phyloP scores from a whole-genome alignment of 1,140 invertebrate genomes.

The Cardiocondyla obscurior region DNA sequence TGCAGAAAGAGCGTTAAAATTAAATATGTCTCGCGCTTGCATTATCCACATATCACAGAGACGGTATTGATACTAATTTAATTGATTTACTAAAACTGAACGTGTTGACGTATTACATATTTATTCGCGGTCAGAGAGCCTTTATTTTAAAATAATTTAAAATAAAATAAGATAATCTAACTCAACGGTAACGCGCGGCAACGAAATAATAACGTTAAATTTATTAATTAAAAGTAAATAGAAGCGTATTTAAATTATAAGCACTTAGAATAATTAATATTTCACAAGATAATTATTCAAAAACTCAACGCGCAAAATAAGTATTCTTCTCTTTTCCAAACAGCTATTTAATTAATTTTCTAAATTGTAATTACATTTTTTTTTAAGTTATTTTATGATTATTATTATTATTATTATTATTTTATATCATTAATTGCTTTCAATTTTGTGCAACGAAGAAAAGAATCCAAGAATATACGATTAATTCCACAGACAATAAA shows the following conservation, averaged over 20 bases:
- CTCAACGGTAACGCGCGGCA: neutral
- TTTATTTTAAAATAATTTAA: neutral
- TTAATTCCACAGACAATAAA: neutral
- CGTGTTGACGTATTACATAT: neutral
- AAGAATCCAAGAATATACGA: neutral
- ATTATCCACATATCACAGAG: neutral
- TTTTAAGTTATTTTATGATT: neutral
- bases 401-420: too few relatives aligned
- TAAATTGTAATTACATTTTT: neutral
- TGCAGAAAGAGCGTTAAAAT: neutral
- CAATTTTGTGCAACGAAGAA: neutral
- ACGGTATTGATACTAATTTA: neutral
- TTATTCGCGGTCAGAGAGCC: neutral
- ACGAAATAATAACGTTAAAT: neutral
- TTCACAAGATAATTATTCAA: neutral
- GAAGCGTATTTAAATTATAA: neutral
- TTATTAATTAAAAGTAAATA: too few relatives aligned
- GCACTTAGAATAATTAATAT: neutral
- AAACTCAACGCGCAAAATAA: neutral
- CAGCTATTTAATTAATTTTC: neutral
- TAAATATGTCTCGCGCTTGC: neutral
- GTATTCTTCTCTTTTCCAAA: neutral
- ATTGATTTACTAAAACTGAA: neutral
- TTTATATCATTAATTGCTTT: neutral
- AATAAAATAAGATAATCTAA: conserved; percentile 9